phyloP scores from a whole-genome alignment of 92 coral and sea anemone species.

The Anthopleura xanthogrammica region DNA sequence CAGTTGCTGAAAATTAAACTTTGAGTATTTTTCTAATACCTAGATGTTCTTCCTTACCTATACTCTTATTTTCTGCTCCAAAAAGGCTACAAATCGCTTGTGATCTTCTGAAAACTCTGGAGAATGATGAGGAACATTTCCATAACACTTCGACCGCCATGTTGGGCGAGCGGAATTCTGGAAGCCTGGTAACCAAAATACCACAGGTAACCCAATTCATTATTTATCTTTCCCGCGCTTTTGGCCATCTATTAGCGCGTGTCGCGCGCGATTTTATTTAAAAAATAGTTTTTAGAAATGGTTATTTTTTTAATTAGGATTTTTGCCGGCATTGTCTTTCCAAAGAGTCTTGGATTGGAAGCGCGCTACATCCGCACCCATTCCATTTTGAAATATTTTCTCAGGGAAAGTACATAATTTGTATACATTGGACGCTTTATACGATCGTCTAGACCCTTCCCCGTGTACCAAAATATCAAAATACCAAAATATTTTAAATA shows the following conservation, averaged over 20 bases:
- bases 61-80: neutral
- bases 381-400: neutral
- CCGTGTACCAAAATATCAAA: neutral
- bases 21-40: neutral
- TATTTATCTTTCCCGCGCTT: neutral
- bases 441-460: neutral
- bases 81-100: neutral
- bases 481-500: neutral
- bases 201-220: constrained; percentile 1
- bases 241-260: no score
- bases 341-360: no score
- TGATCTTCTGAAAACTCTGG: neutral
- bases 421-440: neutral
- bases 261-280: no score
- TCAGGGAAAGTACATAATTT: neutral
- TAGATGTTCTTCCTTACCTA: neutral
- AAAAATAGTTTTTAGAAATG: no score
- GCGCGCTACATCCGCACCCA: neutral
- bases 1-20: neutral
- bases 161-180: neutral
- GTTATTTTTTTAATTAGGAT: no score
- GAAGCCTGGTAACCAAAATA: neutral
- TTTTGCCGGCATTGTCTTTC: no score
- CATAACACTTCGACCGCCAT: constrained; percentile 6
- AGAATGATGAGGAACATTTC: neutral